Percentiles rank a stretch among this genome's conserved stretches.
These are phyloP conservation scores for Tachycineta bicolor DNA, from an alignment of 2,113 vertebrate species.

Conservation along the genomic window DNA sequence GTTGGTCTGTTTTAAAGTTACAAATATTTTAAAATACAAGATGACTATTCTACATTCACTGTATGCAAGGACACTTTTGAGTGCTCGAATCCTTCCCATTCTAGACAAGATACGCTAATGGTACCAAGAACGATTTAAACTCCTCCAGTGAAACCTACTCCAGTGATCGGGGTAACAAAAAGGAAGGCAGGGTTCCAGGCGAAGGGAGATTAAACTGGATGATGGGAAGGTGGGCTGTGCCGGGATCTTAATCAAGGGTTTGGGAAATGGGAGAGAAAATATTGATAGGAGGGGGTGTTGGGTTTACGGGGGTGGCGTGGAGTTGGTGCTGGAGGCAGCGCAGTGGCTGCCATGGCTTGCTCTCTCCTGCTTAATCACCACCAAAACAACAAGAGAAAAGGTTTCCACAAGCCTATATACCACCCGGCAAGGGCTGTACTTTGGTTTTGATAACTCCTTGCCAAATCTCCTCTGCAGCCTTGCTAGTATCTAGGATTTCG, in stretches of 20 bases:
- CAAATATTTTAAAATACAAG: background rate
- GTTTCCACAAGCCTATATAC: background rate
- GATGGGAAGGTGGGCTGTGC: background rate
- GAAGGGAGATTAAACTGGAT: background rate
- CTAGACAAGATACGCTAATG: background rate
- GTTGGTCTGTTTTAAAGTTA: background rate
- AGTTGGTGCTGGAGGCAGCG: background rate
- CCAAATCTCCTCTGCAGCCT: background rate
- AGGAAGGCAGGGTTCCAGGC: background rate
- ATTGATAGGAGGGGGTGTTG: too few relatives aligned
- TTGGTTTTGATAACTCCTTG: background rate
- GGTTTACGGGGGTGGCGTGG: background rate
- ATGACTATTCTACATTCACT: background rate
- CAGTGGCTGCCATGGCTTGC: background rate
- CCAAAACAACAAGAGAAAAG: background rate
- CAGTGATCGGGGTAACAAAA: rapidly evolving
- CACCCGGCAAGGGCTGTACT: rapidly evolving
- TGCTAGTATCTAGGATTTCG: rapidly evolving
- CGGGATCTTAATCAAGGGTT: background rate
- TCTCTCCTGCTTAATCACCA: background rate
- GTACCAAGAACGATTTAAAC: background rate
- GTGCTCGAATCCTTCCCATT: background rate
- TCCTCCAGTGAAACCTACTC: rapidly evolving
- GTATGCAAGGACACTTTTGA: background rate
- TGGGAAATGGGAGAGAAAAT: background rate